phyloP scores from a whole-genome alignment of 2,113 vertebrate genomes.

The Tachuris rubrigastra region DNA sequence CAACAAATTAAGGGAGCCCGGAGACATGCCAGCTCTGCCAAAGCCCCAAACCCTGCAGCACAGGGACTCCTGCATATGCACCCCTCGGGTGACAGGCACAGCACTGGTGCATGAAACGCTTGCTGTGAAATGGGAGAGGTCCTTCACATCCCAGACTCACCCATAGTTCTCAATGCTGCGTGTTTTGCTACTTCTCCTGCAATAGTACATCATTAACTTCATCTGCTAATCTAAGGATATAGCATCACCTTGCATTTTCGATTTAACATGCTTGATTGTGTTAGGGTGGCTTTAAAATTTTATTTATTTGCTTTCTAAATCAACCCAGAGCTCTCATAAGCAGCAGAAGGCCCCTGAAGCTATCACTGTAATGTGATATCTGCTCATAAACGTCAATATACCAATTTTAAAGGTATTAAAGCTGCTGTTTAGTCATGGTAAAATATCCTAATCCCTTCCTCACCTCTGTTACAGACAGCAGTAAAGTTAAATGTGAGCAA shows the following conservation, averaged over 20 bases:
- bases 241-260: neutral
- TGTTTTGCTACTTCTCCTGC: neutral
- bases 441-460: neutral
- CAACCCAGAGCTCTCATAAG: neutral
- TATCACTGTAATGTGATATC: neutral
- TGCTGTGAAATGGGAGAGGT: neutral
- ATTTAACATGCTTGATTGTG: neutral
- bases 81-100: rapidly evolving
- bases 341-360: slow-evolving; percentile 41
- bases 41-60: neutral
- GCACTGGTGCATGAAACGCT: neutral
- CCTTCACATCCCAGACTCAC: neutral
- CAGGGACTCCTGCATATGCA: neutral
- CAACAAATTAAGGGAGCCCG: neutral
- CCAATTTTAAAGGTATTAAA: slow-evolving; percentile 30
- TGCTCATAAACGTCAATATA: slow-evolving; percentile 27
- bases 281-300: neutral
- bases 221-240: neutral
- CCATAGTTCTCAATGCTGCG: rapidly evolving
- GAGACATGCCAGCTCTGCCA: neutral
- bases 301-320: slow-evolving; percentile 30
- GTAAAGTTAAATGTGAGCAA: neutral
- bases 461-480: neutral
- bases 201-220: neutral
- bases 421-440: neutral